Conservation (phyloP, 1,140 invertebrate species). For the Zaprionus ghesquierei region DNA sequence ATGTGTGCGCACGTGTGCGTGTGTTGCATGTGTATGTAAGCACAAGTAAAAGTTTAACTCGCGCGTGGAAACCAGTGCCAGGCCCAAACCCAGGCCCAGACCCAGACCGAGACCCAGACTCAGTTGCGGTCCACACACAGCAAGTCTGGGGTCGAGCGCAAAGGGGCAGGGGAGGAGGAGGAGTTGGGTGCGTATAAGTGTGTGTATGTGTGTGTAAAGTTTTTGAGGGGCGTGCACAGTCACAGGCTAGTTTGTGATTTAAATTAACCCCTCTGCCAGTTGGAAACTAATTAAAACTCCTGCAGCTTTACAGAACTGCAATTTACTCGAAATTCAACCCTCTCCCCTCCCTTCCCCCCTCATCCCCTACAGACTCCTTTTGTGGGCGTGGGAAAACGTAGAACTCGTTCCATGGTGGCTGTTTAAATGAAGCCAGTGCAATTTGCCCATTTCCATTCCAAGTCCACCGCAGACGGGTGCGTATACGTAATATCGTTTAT, state of each 20-base stretch:
- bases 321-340: conserved; percentile 39
- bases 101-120: conserved; percentile 25
- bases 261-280: conserved; percentile 53
- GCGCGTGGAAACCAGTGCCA: conserved; percentile 5
- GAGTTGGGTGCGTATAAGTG: not conserved
- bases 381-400: conserved; percentile 52
- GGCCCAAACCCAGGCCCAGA: conserved; percentile 22
- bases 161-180: not conserved
- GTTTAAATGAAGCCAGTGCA: not conserved
- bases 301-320: conserved; percentile 44
- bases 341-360: not conserved
- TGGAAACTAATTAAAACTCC: conserved; percentile 60
- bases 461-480: conserved; percentile 10
- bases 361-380: too few relatives aligned
- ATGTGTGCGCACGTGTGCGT: not conserved
- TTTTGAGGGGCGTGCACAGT: conserved; percentile 2
- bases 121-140: not conserved
- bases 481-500: conserved; percentile 24
- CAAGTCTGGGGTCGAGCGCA: not conserved
- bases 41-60: not conserved
- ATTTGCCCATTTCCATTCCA: not conserved
- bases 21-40: conserved; percentile 1
- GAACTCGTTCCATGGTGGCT: conserved; percentile 8
- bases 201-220: not conserved
- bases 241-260: conserved; percentile 31